A percentile compares a stretch with the other conserved stretches of the same genome.
phyloP scores from a whole-genome alignment of 2,888 invertebrate species.

The Lymantria dispar region DNA sequence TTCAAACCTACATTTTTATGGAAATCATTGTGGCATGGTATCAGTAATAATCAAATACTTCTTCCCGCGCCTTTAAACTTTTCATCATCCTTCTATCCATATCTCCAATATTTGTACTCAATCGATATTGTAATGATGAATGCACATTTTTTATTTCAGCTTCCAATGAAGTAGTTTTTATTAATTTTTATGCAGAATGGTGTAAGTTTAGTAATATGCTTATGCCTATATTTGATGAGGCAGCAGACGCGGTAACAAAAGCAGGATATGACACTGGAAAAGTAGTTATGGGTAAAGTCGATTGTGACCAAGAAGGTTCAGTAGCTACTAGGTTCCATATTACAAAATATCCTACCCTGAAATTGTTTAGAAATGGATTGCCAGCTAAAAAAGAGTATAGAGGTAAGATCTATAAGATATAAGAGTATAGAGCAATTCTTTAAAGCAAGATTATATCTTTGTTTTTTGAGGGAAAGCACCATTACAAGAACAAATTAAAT shows the following conservation, averaged over 20 bases:
- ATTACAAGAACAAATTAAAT: too few species aligned
- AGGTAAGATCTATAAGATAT: conserved; percentile 83
- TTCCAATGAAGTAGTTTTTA: conserved; percentile 97
- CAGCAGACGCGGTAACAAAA: conserved; percentile 91
- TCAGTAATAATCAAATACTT: too few species aligned
- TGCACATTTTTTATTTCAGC: conserved; percentile 83
- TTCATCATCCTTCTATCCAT: too few species aligned
- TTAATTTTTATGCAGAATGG: conserved; percentile 99
- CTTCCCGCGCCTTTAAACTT: too few species aligned
- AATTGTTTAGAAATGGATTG: conserved; percentile 95
- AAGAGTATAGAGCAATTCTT: too few species aligned
- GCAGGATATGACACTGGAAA: conserved; percentile 91
- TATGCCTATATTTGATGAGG: conserved; percentile 98
- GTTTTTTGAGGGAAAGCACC: too few species aligned
- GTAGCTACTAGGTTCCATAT: conserved; percentile 97
- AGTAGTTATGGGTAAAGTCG: conserved; percentile 97
- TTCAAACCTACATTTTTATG: too few species aligned
- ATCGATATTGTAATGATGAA: conserved; percentile 7
- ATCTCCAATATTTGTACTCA: too few species aligned
- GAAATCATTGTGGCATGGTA: too few species aligned
- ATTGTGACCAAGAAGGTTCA: conserved; percentile 96
- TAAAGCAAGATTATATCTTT: too few species aligned
- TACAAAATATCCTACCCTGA: conserved; percentile 98
- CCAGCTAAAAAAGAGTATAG: conserved; percentile 95
- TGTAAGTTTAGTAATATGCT: conserved; percentile 99